phyloP scores from a whole-genome alignment of 2,113 vertebrate genomes.

The Lophius piscatorius region DNA sequence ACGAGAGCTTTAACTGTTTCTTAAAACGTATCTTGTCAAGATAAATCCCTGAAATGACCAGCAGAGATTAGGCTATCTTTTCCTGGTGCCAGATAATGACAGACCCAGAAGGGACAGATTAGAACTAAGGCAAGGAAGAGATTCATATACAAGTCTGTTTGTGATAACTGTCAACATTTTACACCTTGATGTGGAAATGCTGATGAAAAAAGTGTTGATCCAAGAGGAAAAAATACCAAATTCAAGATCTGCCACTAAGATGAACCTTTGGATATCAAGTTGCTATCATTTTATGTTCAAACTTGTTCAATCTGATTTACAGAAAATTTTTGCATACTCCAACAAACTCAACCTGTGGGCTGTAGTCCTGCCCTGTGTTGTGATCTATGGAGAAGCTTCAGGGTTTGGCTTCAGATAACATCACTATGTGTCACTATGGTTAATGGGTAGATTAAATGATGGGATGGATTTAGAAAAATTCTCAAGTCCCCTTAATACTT shows the following conservation, averaged over 20 bases:
- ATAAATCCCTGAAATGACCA: conserved; percentile 36
- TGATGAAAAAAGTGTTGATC: too few relatives aligned
- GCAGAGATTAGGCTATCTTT: conserved; percentile 2
- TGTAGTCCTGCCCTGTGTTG: conserved; percentile 12
- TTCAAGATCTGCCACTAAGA: too few relatives aligned
- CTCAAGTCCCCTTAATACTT: too few relatives aligned
- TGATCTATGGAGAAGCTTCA: conserved; percentile 4
- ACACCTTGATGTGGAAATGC: background rate
- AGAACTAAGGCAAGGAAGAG: conserved; percentile 14
- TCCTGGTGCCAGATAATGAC: conserved; percentile 1
- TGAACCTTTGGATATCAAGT: background rate
- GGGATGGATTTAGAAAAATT: too few relatives aligned
- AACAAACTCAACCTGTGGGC: conserved; percentile 14
- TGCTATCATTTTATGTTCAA: conserved; percentile 11
- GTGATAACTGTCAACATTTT: background rate
- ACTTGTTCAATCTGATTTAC: conserved; percentile 18
- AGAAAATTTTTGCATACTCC: conserved; percentile 18
- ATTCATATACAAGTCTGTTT: conserved; percentile 12
- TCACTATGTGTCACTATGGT: background rate
- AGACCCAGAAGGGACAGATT: background rate
- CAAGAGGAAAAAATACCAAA: background rate
- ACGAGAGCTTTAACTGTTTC: conserved; percentile 23
- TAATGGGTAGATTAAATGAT: too few relatives aligned
- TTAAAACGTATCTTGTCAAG: conserved; percentile 49
- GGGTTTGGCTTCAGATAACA: conserved; percentile 5